Conservation (phyloP, 64 coral and sea anemone species). For the Stichodactyla helianthus region DNA sequence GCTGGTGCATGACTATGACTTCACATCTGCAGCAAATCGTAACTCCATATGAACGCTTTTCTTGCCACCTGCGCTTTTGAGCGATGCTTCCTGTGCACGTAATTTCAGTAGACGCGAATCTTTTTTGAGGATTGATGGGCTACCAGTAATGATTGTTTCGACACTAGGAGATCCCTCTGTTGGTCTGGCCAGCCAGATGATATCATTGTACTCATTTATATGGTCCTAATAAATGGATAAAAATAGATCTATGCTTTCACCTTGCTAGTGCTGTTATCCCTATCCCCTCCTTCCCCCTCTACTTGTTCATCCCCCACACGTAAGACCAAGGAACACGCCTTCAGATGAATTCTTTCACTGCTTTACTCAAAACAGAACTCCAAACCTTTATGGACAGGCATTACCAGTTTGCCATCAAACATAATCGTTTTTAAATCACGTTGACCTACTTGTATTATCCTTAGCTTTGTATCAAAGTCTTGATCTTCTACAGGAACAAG, state of each 20-base stretch:
- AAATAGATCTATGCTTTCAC: no score
- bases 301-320: no score
- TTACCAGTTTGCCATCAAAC: no score
- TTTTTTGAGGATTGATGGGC: constrained; percentile 74
- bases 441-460: constrained; percentile 67
- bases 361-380: no score
- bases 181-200: constrained; percentile 63
- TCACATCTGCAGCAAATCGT: constrained; percentile 80
- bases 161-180: constrained; percentile 19
- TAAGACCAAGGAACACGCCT: no score
- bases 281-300: no score
- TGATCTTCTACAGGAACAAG: constrained; percentile 51
- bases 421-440: neutral
- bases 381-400: no score
- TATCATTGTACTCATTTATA: constrained; percentile 63
- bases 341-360: no score
- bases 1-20: neutral
- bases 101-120: constrained; percentile 40
- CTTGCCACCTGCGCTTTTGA: neutral
- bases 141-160: constrained; percentile 24
- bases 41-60: constrained; percentile 42
- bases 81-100: constrained; percentile 1
- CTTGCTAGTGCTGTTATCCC: neutral
- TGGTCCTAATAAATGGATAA: constrained; percentile 38
- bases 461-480: constrained; percentile 78